Evolutionary conservation across 2,113 vertebrate genomes (phyloP).

Genomic region (Silurus asotus): DNA sequence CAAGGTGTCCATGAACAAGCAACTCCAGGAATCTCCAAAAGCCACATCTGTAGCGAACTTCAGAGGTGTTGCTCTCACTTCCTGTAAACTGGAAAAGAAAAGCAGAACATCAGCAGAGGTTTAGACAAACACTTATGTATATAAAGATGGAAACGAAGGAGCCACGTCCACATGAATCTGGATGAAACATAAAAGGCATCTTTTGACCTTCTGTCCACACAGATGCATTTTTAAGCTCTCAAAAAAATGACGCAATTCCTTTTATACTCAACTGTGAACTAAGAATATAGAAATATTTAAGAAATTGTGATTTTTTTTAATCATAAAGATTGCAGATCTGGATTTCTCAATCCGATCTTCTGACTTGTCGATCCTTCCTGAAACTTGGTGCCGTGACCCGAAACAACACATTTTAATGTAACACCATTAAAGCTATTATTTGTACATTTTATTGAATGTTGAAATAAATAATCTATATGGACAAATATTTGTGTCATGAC

Average conservation of each 20-base stretch:
- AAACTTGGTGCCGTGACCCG: not conserved
- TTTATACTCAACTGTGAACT: no score
- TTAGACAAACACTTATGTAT: not conserved
- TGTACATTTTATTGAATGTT: no score
- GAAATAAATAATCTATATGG: no score
- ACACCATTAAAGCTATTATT: not conserved
- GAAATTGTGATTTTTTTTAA: no score
- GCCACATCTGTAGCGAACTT: conserved; percentile 83
- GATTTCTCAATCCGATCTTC: not conserved
- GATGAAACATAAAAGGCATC: no score
- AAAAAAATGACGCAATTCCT: no score
- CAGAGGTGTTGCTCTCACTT: conserved; percentile 83
- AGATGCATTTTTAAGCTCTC: no score
- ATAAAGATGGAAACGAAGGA: not conserved
- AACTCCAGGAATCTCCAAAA: conserved; percentile 92
- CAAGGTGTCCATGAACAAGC: conserved; percentile 80
- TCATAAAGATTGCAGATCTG: no score
- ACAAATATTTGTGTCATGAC: no score
- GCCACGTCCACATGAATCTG: no score
- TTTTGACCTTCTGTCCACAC: no score
- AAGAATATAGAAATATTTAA: no score
- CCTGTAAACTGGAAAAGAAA: conserved; percentile 82
- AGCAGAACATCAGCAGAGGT: not conserved
- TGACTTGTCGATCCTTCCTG: not conserved
- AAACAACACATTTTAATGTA: not conserved